Base-by-base conservation (phyloP, 1,140 invertebrate genomes). In the Parapsyche elsis region DNA sequence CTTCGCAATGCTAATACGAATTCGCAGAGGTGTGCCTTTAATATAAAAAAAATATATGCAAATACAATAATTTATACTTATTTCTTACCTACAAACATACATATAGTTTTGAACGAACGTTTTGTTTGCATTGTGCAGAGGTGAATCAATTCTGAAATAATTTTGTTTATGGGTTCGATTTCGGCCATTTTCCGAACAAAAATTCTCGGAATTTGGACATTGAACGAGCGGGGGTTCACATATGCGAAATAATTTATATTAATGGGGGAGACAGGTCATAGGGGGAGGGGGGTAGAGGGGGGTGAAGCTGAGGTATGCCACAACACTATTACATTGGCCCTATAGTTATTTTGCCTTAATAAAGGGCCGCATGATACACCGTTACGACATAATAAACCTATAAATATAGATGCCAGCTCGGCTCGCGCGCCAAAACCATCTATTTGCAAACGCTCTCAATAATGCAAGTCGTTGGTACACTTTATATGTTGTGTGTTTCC, bases 341-440 rank as follows among this genome's bases (percentile, higher is more conserved):
- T 67, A 67, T 30, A 67, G 64, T 67, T 67, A 67, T 67, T 67
- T 67, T 23, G 23, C 44, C 49, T 75, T 75, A 75, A 75, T 75
- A 75, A 75, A 67, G 64, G 64, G 73, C 46, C 12, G 45, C 73
- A 75, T 75, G 73, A 75, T 26, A 24, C 38, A 53, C 5, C 24
- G 73, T 75, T 57, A 75, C 45, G 73, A 57, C 73, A 46, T 57
- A 53, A 57, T 75, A 53, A 57, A 53, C 19, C 73, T 30, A 75
- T 75, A 75, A 75, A 75, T 75, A 75, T 57, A 75, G 73, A 75
- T 75, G 45, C n/a, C 16, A 21, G 23, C 24, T 5, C 53, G 73
- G 5, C 46, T 14, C 46, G 46, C 30, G 30, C 30, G 30, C 30
- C 30, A 38, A 38, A 38, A 38, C 73, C 73, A 30, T 57, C 73